Conservation (phyloP, 2,888 invertebrate genomes). For the Escarpia spicata region DNA sequence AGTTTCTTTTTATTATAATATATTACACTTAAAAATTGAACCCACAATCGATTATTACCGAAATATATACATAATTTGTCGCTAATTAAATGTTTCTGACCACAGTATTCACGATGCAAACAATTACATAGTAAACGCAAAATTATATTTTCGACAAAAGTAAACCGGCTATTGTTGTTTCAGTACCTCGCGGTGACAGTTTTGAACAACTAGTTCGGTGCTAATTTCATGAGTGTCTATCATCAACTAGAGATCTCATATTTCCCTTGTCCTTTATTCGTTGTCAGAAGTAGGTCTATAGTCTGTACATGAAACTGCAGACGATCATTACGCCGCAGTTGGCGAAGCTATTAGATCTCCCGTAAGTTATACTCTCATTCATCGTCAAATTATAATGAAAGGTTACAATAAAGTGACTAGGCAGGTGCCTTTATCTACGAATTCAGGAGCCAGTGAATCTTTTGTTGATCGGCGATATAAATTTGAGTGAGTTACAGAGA, state of each 20-base stretch:
- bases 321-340: too few relatives aligned
- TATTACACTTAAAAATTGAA: too few relatives aligned
- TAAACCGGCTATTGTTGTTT: neutral
- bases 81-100: too few relatives aligned
- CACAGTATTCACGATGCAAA: neutral
- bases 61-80: too few relatives aligned
- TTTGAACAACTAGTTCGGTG: neutral
- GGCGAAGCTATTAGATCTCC: too few relatives aligned
- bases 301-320: neutral
- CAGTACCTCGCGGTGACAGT: neutral
- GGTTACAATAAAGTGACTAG: neutral
- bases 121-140: neutral
- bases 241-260: neutral
- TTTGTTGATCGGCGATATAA: neutral
- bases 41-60: too few relatives aligned
- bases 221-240: neutral
- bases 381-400: neutral
- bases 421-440: neutral
- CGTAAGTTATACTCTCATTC: neutral
- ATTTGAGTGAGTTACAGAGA: neutral
- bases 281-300: neutral
- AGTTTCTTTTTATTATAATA: neutral
- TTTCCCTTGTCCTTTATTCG: neutral
- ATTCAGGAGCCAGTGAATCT: neutral
- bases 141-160: neutral